phyloP scores from a whole-genome alignment of 2,888 invertebrate species.

The Liposcelis brunnea region DNA sequence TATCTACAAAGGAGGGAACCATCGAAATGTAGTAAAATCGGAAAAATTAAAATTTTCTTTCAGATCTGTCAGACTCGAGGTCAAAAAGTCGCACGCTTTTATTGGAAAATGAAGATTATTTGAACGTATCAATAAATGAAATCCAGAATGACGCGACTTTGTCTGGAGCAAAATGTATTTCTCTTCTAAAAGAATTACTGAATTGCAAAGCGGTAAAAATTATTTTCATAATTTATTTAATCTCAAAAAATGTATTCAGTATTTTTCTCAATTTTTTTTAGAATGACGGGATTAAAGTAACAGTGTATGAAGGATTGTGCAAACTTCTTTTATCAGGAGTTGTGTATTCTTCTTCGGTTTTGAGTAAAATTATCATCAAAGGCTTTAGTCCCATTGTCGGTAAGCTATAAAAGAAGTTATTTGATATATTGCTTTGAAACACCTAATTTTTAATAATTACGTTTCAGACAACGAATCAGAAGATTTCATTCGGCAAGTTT shows the following conservation, averaged over 20 bases:
- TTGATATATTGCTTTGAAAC: neutral
- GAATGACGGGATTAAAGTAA: conserved; percentile 1
- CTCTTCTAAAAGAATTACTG: conserved; percentile 1
- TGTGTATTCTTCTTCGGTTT: neutral
- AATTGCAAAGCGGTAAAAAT: neutral
- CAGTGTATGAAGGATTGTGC: conserved; percentile 3
- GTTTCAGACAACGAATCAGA: conserved; percentile 6
- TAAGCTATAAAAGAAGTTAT: neutral
- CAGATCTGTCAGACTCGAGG: too few species aligned
- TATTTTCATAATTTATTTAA: neutral
- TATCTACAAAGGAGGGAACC: neutral
- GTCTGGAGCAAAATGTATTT: conserved; percentile 1
- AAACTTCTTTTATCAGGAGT: conserved; percentile 5
- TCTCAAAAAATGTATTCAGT: too few species aligned
- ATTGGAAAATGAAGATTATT: neutral
- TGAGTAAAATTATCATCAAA: conserved; percentile 4
- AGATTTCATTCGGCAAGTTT: conserved; percentile 3
- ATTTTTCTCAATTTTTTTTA: neutral
- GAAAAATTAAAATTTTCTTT: too few species aligned
- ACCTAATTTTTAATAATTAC: neutral
- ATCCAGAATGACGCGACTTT: neutral
- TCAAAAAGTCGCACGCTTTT: too few species aligned
- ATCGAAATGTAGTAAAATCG: neutral
- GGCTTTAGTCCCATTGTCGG: conserved; percentile 1
- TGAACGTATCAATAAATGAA: neutral